phyloP scores from a whole-genome alignment of 23 tunicate species.

The Ascidia mentula region DNA sequence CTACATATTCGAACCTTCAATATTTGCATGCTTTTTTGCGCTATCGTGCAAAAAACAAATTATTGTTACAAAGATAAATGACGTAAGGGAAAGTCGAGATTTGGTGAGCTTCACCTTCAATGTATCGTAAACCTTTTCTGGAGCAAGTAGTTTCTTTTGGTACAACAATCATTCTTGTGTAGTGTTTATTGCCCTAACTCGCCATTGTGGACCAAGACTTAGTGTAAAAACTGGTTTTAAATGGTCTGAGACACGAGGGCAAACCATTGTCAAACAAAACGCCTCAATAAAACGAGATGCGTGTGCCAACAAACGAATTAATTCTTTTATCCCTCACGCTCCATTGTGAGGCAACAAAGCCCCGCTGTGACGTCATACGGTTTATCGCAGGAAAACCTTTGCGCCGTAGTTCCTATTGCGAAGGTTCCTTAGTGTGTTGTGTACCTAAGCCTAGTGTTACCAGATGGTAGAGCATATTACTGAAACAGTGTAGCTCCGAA shows the following conservation, averaged over 20 bases:
- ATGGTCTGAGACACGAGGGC: neutral
- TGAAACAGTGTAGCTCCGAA: too few species aligned
- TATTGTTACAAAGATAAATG: too few species aligned
- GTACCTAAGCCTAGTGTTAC: neutral
- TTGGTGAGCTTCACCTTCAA: too few species aligned
- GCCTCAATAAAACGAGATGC: conserved; percentile 3
- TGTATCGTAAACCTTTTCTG: too few species aligned
- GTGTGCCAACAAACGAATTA: conserved; percentile 12
- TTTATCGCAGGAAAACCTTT: conserved; percentile 3
- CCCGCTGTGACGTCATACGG: neutral
- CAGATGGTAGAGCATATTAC: too few species aligned
- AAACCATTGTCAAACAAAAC: conserved; percentile 4
- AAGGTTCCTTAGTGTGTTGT: neutral
- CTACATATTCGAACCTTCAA: too few species aligned
- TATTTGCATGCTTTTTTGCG: too few species aligned
- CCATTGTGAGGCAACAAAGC: conserved; percentile 11
- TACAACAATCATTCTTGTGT: too few species aligned
- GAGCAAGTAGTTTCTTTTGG: too few species aligned
- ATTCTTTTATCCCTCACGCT: neutral
- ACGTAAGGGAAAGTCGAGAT: too few species aligned
- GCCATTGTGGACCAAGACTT: neutral
- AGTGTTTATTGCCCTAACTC: neutral
- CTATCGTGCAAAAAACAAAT: too few species aligned
- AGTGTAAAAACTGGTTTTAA: neutral
- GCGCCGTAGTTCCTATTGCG: neutral